Evolutionary conservation across 2,888 invertebrate genomes (phyloP), one percentile per base, ranked within the genome.

Genomic region (Cephus spinipes): DNA sequence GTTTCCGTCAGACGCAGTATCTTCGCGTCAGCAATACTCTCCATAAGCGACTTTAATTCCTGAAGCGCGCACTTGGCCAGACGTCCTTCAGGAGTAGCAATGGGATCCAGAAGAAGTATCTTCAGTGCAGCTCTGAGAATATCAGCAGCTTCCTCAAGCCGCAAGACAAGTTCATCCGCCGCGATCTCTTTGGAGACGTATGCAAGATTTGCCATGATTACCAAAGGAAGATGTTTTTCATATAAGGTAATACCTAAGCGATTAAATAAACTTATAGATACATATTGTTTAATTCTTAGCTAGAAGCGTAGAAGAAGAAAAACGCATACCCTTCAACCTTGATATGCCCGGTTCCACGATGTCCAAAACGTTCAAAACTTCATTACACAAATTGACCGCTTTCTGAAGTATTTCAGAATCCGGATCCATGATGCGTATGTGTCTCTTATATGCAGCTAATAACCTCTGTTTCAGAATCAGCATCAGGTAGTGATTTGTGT

Each of bases 321-420:
- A 2, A 4, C 11, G 31, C 31, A 30, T 87, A 95, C 95, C 95
- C 93, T 94, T 94, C 0, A 94, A 92, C 85, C 95, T 92, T 11
- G 95, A 95, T 85, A 96, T 94, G 76, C 95, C 96, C 0, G 96
- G 96, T 80, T 95, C 95, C 3, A 96, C 89, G 40, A 93, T 93
- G 80, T 95, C 94, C 1, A 96, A 89, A 0, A 96, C 93, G 0
- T 93, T 90, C 36, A 96, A 88, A 73, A 97, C 89, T 83, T 96
- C 94, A 74, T 93, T 91, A 83, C 96, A 96, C 4, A 96, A 89
- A 69, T 94, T 92, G 69, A 95, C 92, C 92, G 96, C 96, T 75
- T 95, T 93, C 69, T 92, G 91, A 84, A 96, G 92, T 35, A 94
- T 88, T 82, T 93, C 93, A 83, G 92, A 93, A 6, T 85, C 84